Percentiles rank a stretch among this genome's conserved stretches.
Evolutionary conservation across 1,140 invertebrate genomes (phyloP).

Genomic region (Bombus waltoni): DNA sequence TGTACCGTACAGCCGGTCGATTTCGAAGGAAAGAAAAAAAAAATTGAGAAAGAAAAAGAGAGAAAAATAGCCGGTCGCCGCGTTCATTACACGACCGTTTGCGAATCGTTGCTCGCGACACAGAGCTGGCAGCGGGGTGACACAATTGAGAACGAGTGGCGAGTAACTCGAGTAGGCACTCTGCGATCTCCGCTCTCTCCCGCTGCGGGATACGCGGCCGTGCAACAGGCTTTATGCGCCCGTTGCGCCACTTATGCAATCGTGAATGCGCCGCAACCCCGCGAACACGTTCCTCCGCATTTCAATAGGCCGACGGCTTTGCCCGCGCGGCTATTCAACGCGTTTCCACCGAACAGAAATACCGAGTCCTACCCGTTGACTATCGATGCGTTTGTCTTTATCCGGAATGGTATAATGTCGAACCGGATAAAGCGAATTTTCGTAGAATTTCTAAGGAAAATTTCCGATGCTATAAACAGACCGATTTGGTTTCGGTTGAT

Average conservation of each 20-base stretch:
- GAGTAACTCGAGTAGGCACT: constrained; percentile 71
- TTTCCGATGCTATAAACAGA: neutral
- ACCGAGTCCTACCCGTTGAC: neutral
- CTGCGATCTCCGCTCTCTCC: constrained; percentile 61
- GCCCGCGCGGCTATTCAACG: constrained; percentile 46
- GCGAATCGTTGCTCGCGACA: constrained; percentile 38
- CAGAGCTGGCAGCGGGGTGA: constrained; percentile 43
- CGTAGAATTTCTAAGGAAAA: neutral
- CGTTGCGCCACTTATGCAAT: constrained; percentile 70
- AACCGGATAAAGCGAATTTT: neutral
- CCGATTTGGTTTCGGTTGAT: neutral
- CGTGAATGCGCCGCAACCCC: constrained; percentile 63
- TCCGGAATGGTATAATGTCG: neutral
- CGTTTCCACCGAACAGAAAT: constrained; percentile 23
- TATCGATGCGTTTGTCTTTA: constrained; percentile 2
- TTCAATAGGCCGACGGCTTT: constrained; percentile 47
- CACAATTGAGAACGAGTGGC: constrained; percentile 65
- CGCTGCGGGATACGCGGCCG: constrained; percentile 68
- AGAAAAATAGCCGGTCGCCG: neutral
- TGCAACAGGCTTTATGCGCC: constrained; percentile 70
- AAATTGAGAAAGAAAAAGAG: neutral
- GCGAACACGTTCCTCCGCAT: constrained; percentile 51
- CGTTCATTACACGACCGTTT: constrained; percentile 63
- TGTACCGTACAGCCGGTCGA: constrained; percentile 9
- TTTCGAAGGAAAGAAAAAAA: constrained; percentile 39